Conservation (phyloP, 2,797 vertebrate species). For the Thaleichthys pacificus region DNA sequence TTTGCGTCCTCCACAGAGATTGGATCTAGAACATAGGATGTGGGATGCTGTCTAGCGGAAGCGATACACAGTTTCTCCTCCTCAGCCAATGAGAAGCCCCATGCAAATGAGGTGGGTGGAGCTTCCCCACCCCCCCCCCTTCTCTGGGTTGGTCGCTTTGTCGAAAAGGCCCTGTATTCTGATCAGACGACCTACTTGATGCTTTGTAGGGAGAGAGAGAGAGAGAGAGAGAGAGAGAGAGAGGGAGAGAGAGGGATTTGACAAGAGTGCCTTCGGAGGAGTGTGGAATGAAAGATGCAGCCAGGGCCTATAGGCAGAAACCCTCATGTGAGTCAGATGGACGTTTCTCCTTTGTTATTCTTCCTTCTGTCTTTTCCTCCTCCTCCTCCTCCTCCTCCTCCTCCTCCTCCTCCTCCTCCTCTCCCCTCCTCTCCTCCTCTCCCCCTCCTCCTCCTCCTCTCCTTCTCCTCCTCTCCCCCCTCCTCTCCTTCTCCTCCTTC, state of each 20-base stretch:
- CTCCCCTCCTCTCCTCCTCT: too few relatives aligned
- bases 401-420: neutral
- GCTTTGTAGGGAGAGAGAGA: too few relatives aligned
- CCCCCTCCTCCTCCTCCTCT: conserved; percentile 7
- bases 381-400: neutral
- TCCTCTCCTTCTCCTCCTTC: conserved; percentile 12
- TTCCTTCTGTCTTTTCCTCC: too few relatives aligned
- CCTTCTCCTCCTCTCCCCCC: too few relatives aligned
- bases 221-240: neutral
- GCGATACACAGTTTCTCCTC: neutral
- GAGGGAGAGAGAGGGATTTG: conserved; percentile 1
- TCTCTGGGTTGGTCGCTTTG: conserved; percentile 26
- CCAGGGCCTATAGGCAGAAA: conserved; percentile 44
- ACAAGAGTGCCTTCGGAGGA: neutral
- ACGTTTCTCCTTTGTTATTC: conserved; percentile 7
- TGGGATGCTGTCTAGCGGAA: neutral
- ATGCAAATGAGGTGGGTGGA: neutral
- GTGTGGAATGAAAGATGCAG: conserved; percentile 14
- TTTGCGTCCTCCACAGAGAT: too few relatives aligned
- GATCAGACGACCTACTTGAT: too few relatives aligned
- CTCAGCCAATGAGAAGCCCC: conserved; percentile 45
- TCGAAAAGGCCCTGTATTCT: too few relatives aligned
- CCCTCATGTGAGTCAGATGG: conserved; percentile 70
- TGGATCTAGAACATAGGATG: too few relatives aligned
- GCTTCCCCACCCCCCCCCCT: conserved; percentile 27